Base-by-base conservation (phyloP, 30 jellyfish, hydroid and myxozoan genomes). In the Hydractinia echinata region DNA sequence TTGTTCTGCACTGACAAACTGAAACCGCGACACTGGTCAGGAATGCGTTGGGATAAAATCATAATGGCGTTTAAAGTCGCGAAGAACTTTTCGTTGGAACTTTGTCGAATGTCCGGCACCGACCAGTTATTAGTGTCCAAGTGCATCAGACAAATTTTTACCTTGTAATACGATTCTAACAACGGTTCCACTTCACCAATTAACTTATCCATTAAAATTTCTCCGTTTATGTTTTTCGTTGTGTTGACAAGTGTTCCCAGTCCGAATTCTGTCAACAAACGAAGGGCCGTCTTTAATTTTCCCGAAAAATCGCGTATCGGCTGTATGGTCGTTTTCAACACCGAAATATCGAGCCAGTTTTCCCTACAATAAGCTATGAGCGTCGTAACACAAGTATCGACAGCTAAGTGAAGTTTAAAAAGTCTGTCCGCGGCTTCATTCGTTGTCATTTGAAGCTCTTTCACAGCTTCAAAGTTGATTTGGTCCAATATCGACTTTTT, bases 21-120 rank as follows among this genome's bases (percentile, higher is more conserved):
- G 14, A 92, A 88, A 71, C 73, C 61, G 10, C 95, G 84, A 68
- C 98, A 92, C 51, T 79, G 81, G 7, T 92, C 98, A 5, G 98
- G 98, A 7, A 92, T 88, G 19, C 96, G 87, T 67, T 92, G 95
- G 19, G 89, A 83, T 6, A 92, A 82, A 3, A 92, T 92, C 96
- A 92, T 92, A 21, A 92, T 92, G 66, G 98, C 98, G 73, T 92
- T 92, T 6, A 92, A 86, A 49, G 98, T 92, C 4, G 98, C 98
- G 72, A 87, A 92, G 60, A 92, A 92, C 78, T 92, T 92, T 4
- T 92, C 98, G 53, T 81, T 86, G 14, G 71, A 55, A 20, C 76
- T 76, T 53, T 81, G 77, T 15, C 96, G 84, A 20, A 58, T 70
- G 6, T 49, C 76, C 15, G 98, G 98, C 67, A 92, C 96, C 10